Percentiles rank a stretch among this genome's conserved stretches.
Evolutionary conservation across 1,140 invertebrate species (phyloP).

Genomic region (Panagrolaimus sp.): DNA sequence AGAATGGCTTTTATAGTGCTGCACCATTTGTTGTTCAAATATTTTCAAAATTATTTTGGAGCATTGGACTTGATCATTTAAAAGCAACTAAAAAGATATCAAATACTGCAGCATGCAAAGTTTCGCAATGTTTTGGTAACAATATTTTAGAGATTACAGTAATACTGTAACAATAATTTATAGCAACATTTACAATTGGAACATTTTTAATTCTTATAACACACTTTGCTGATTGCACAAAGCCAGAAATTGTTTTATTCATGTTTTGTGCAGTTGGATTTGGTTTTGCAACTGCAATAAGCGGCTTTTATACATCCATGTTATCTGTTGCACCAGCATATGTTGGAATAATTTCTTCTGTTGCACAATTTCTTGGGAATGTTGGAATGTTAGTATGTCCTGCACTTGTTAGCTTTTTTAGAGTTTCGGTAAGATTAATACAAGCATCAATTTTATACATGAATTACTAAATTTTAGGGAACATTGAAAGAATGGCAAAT

Average conservation of each 20-base stretch:
- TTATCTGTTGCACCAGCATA: slow-evolving; percentile 6
- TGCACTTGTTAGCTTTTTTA: background rate
- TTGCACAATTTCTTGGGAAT: slow-evolving; percentile 5
- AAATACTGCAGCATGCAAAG: slow-evolving; percentile 6
- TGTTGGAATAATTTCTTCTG: slow-evolving; percentile 10
- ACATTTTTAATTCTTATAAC: background rate
- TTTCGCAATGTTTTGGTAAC: slow-evolving; percentile 12
- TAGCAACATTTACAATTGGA: slow-evolving; percentile 12
- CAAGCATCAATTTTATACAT: too few species aligned
- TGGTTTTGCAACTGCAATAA: slow-evolving; percentile 4
- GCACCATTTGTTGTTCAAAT: slow-evolving; percentile 7
- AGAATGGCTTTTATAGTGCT: slow-evolving; percentile 13
- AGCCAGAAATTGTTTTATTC: background rate
- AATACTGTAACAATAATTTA: background rate
- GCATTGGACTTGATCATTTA: background rate
- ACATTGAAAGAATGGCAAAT: background rate
- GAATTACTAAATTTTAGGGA: background rate
- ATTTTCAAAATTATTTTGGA: slow-evolving; percentile 1
- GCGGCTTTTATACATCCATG: slow-evolving; percentile 13
- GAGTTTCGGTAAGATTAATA: background rate
- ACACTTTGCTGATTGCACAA: background rate
- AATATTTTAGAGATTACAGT: background rate
- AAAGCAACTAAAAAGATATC: background rate
- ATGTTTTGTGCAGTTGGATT: slow-evolving; percentile 4
- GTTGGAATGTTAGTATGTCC: slow-evolving; percentile 1